Evolutionary conservation across 2,888 invertebrate species (phyloP), one percentile per base, ranked within the genome.

Genomic region (Petrolisthes cinctipes): DNA sequence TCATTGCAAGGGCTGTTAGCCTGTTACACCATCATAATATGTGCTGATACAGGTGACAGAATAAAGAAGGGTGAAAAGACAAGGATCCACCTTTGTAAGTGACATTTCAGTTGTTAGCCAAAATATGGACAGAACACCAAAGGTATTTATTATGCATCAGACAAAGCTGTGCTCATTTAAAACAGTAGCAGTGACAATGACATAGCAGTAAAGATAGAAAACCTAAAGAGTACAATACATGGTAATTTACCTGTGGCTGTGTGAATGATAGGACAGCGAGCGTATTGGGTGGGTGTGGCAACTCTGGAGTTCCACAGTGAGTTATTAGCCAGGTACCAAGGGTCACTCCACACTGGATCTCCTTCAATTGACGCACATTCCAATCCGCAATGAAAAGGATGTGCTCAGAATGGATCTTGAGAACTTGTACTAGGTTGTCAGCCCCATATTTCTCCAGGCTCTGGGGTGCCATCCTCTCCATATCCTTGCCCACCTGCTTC

Each of bases 291-390:
- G 20, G 71, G 71, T 11, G 17, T 11, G 14, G 17, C n/a, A 1
- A 14, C 71, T 71, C 71, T 11, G 71, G 20, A n/a, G 71, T 20
- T n/a, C 71, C 20, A n/a, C 17, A 71, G n/a, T 71, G 71, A 71
- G 71, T 71, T n/a, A 71, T n/a, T 11, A 71, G 71, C 71, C 71
- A 71, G 71, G 71, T 71, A 6, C 71, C 71, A 71, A 17, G 20
- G 20, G 17, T n/a, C 6, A 20, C 20, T n/a, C 71, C 71, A n/a
- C 71, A n/a, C n/a, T 71, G 14, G 17, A 71, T n/a, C 14, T 71
- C 71, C 6, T 6, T 11, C 1, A 71, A n/a, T 6, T n/a, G 71
- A 6, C 3, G 71, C 6, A 71, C 20, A 71, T 71, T 71, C 71
- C 71, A 71, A n/a, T 71, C 71, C 6, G 71, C 71, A 14, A 71